Conservation (phyloP, 2,113 vertebrate species). For the Gulo gulo region DNA sequence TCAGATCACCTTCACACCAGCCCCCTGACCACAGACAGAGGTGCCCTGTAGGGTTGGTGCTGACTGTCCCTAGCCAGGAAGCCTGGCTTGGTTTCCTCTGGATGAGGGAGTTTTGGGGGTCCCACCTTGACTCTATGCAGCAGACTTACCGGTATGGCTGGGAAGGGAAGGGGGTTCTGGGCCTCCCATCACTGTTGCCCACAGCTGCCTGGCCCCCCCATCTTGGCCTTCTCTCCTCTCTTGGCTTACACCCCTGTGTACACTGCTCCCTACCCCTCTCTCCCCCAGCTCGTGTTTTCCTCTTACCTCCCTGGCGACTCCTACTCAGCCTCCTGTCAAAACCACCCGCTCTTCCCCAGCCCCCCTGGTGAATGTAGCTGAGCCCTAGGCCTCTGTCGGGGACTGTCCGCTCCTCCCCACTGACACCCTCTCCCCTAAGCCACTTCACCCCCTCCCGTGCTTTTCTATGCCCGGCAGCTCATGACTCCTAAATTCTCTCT, state of each 20-base stretch:
- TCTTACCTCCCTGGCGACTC: neutral
- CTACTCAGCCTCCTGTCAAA: neutral
- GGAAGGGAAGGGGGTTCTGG: neutral
- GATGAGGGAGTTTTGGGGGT: neutral
- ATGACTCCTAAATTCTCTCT: neutral
- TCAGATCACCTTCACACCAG: neutral
- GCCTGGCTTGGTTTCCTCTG: neutral
- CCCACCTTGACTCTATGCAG: neutral
- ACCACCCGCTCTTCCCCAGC: accelerated
- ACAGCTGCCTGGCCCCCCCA: neutral
- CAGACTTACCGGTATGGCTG: neutral
- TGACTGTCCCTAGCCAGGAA: neutral
- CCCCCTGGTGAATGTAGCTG: neutral
- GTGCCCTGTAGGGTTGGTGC: neutral
- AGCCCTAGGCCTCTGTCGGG: neutral
- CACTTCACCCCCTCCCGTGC: too few relatives aligned
- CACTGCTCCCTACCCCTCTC: too few relatives aligned
- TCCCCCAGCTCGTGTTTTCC: neutral
- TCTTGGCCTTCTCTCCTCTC: neutral
- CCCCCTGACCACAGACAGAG: neutral
- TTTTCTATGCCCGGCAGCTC: neutral
- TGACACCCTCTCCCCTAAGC: neutral
- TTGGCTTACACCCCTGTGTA: neutral
- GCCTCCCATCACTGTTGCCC: neutral
- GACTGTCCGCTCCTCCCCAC: neutral